phyloP scores from a whole-genome alignment of 2,888 invertebrate genomes.

The Ornithoptera alexandrae region DNA sequence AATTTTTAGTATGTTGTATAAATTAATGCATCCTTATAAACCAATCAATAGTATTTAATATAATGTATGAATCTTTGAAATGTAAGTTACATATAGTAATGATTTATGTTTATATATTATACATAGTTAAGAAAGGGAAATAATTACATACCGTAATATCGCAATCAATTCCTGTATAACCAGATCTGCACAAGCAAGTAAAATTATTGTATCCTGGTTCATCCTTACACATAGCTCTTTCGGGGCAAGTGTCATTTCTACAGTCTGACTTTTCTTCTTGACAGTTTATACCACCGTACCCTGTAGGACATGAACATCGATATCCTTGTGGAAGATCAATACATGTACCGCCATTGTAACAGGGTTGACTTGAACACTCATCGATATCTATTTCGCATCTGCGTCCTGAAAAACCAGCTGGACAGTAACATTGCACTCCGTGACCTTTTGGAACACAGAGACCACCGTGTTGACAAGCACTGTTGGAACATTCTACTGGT shows the following conservation, averaged over 20 bases:
- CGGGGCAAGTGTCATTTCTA: conserved; percentile 93
- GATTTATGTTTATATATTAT: too few species aligned
- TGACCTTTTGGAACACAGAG: conserved; percentile 94
- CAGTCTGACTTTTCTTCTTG: conserved; percentile 96
- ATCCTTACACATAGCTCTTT: conserved; percentile 98
- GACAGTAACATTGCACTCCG: conserved; percentile 94
- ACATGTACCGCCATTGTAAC: conserved; percentile 95
- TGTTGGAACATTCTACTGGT: conserved; percentile 91
- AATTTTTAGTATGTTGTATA: too few species aligned
- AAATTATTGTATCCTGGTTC: conserved; percentile 93
- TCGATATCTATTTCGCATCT: conserved; percentile 97
- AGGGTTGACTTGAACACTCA: conserved; percentile 96
- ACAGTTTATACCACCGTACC: conserved; percentile 95
- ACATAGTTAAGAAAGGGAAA: too few species aligned
- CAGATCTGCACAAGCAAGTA: conserved; percentile 95
- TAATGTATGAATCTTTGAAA: too few species aligned
- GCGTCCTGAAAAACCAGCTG: conserved; percentile 95
- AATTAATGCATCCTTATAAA: too few species aligned
- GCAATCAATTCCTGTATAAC: conserved; percentile 95
- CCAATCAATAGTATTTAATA: too few species aligned
- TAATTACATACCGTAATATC: conserved; percentile 86
- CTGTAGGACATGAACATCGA: conserved; percentile 91
- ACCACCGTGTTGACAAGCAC: conserved; percentile 94
- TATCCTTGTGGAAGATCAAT: conserved; percentile 96
- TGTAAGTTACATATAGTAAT: too few species aligned